phyloP scores from a whole-genome alignment of 1,140 invertebrate species.

The Pinna nobilis region DNA sequence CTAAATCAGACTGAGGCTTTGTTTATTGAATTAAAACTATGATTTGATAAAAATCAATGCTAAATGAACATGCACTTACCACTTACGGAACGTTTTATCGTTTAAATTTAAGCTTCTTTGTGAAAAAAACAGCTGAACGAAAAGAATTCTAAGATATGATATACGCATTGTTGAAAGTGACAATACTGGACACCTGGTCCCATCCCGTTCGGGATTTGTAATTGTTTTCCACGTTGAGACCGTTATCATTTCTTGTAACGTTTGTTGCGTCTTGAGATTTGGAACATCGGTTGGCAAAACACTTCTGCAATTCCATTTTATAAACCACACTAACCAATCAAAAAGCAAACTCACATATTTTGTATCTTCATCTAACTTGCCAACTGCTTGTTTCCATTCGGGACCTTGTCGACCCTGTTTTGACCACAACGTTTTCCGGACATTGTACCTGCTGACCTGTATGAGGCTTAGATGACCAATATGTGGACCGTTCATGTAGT shows the following conservation, averaged over 20 bases:
- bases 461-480: constrained; percentile 22
- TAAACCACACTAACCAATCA: not conserved
- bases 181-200: not conserved
- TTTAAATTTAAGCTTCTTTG: too few relatives aligned
- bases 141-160: too few relatives aligned
- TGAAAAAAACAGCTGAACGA: too few relatives aligned
- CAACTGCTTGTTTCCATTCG: constrained; percentile 16
- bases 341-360: constrained; percentile 14
- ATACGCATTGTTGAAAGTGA: too few relatives aligned
- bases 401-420: constrained; percentile 27
- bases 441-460: not conserved
- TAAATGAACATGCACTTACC: too few relatives aligned
- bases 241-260: not conserved
- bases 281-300: not conserved
- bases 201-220: not conserved
- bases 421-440: not conserved
- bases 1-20: too few relatives aligned
- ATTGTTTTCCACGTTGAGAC: not conserved
- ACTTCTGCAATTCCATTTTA: too few relatives aligned
- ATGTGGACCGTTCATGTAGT: constrained; percentile 39
- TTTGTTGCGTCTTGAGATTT: not conserved
- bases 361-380: constrained; percentile 1
- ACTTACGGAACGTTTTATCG: too few relatives aligned
- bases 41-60: too few relatives aligned
- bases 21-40: too few relatives aligned